Evolutionary conservation across 2,113 vertebrate genomes (phyloP), one percentile per base, ranked within the genome.

Genomic region (Tachysurus fulvidraco): DNA sequence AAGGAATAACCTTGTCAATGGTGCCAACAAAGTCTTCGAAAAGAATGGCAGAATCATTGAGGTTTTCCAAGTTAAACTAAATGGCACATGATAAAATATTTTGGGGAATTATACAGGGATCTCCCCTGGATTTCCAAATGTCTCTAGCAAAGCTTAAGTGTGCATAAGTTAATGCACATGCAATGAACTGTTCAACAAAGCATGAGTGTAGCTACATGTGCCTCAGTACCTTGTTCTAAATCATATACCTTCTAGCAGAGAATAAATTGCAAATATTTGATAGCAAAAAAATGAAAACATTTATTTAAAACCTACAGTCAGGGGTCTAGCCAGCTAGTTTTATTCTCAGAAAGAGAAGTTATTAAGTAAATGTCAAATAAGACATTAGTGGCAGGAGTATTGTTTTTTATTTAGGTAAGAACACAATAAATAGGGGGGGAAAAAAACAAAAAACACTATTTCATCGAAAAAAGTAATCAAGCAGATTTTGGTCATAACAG

Each of bases 11-110:
- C 30, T 62, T 69, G 25, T 89, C 83, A 90, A 67, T 30, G 87
- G 88, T 88, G 87, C 83, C 57, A 88, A 85, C 57, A 84, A 57
- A 77, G 67, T 36, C 73, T 83, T 78, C 57, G 55, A 79, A 36
- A 21, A 88, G 28, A 41, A 30, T 76, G 50, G 71, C 36, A 76
- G 79, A 54, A 21, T 81, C 59, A 54, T 64, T 44, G 57, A 44
- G 73, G 46, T 28, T 79, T 44, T 46, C 25, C 1, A 25, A 85
- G 8, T 30, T 30, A 28, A 85, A 77, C 54, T 76, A 57, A 59
- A 81, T 59, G 25, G 54, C 54, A 60, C 54, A 84, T 21, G 28
- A 54, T 36, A 50, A 64, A 83, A 50, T 52, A 28, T 52, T 64
- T 67, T 60, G 28, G 9, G 73, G 73, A 62, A 77, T 65, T 52